phyloP scores from a whole-genome alignment of 2,797 vertebrate species.

The Fistularia tabacaria region DNA sequence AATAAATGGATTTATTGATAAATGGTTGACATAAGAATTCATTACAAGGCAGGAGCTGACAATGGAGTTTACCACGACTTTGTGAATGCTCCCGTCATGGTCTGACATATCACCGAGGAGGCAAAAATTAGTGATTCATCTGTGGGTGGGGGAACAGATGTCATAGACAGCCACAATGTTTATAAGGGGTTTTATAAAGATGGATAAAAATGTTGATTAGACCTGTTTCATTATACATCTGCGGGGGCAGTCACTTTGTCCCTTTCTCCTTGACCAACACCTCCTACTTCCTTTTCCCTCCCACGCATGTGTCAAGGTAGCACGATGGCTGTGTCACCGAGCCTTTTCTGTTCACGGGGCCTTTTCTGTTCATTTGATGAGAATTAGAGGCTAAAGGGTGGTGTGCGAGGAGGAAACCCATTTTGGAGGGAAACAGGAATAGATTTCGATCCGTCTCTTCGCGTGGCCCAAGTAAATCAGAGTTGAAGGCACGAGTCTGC shows the following conservation, averaged over 20 bases:
- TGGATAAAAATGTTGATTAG: conserved; percentile 54
- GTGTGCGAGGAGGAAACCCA: too few species aligned
- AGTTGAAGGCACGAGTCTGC: too few species aligned
- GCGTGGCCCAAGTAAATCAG: too few species aligned
- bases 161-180: conserved; percentile 27
- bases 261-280: conserved; percentile 15
- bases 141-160: conserved; percentile 41
- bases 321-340: conserved; percentile 34
- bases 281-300: conserved; percentile 27
- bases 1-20: too few species aligned
- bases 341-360: conserved; percentile 9
- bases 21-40: too few species aligned
- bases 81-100: too few species aligned
- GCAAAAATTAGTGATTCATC: too few species aligned
- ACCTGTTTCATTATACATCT: conserved; percentile 20
- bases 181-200: conserved; percentile 33
- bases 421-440: neutral
- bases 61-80: too few species aligned
- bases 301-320: conserved; percentile 36
- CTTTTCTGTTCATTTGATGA: conserved; percentile 20
- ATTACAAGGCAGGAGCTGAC: too few species aligned
- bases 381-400: conserved; percentile 8
- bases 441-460: too few species aligned
- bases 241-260: conserved; percentile 26
- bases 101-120: too few species aligned